Percentiles rank a stretch among this genome's conserved stretches.
Evolutionary conservation across 2,888 invertebrate species (phyloP).

Genomic region (Pyrgus malvae): DNA sequence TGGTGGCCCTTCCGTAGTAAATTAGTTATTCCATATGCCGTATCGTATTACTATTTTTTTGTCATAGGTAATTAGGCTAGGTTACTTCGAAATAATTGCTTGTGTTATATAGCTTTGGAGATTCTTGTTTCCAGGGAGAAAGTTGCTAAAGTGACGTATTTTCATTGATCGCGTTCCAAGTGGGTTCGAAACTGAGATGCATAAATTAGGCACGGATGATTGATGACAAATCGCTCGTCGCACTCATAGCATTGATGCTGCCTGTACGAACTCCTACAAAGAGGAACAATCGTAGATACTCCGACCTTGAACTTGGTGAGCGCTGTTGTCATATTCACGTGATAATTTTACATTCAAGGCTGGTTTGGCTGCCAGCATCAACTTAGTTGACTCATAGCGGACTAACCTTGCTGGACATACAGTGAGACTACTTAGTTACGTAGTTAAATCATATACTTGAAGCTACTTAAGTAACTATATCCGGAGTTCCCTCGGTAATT

Average conservation of each 20-base stretch:
- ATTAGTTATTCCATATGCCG: no score
- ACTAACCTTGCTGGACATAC: slow-evolving; percentile 13
- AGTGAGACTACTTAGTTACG: no score
- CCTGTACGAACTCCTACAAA: not conserved
- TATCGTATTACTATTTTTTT: no score
- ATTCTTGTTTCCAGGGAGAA: no score
- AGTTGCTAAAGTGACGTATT: not conserved
- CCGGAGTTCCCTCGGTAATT: no score
- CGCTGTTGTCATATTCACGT: slow-evolving; percentile 28
- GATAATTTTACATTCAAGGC: slow-evolving; percentile 29
- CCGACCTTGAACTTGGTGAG: slow-evolving; percentile 34
- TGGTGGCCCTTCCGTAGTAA: no score
- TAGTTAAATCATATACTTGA: no score
- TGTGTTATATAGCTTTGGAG: no score
- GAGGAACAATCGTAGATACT: not conserved
- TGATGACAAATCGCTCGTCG: not conserved
- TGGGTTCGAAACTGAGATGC: slow-evolving; percentile 2
- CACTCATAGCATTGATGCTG: not conserved
- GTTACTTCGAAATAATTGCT: no score
- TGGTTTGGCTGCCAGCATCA: slow-evolving; percentile 11
- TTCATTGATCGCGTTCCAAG: slow-evolving; percentile 6
- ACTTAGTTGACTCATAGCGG: slow-evolving; percentile 18
- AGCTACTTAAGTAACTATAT: no score
- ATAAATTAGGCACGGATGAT: slow-evolving; percentile 12
- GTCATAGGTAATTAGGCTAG: no score